Evolutionary conservation across 1,140 invertebrate species (phyloP).

Genomic region (Drosophila dunni): DNA sequence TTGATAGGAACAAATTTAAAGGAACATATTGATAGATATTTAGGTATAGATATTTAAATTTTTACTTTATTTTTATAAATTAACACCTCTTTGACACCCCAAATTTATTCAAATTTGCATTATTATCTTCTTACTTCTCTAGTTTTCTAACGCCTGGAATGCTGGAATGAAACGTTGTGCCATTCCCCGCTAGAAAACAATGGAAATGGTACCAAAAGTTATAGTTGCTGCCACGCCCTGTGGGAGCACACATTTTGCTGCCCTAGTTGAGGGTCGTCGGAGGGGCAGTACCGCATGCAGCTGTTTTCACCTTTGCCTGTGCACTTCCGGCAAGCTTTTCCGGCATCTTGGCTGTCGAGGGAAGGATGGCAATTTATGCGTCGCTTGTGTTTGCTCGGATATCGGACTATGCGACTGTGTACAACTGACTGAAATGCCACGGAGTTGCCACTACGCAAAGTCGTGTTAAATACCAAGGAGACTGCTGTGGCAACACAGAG

Average conservation of each 20-base stretch:
- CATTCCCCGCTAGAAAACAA: conserved; percentile 28
- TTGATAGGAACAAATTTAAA: no score
- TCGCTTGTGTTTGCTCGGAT: conserved; percentile 28
- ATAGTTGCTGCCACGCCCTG: conserved; percentile 10
- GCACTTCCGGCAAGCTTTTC: conserved; percentile 43
- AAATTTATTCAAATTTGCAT: no score
- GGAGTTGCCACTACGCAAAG: conserved; percentile 28
- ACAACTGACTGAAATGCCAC: conserved; percentile 26
- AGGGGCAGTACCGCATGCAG: not conserved
- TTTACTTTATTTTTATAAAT: no score
- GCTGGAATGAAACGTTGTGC: conserved; percentile 10
- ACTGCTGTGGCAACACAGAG: conserved; percentile 5
- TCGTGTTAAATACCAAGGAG: conserved; percentile 47
- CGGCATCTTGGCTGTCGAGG: conserved; percentile 31
- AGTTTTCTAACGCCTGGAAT: not conserved
- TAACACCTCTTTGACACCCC: no score
- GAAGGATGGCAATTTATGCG: conserved; percentile 40
- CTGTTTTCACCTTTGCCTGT: conserved; percentile 26
- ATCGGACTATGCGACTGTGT: conserved; percentile 11
- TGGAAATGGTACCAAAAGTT: conserved; percentile 15
- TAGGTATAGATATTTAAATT: no score
- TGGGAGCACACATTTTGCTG: not conserved
- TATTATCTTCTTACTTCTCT: no score
- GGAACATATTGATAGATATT: no score
- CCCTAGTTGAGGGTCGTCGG: no score